These are phyloP conservation scores for Phaetusa simplex DNA, from an alignment of 2,113 vertebrate species.

Conservation along the genomic window DNA sequence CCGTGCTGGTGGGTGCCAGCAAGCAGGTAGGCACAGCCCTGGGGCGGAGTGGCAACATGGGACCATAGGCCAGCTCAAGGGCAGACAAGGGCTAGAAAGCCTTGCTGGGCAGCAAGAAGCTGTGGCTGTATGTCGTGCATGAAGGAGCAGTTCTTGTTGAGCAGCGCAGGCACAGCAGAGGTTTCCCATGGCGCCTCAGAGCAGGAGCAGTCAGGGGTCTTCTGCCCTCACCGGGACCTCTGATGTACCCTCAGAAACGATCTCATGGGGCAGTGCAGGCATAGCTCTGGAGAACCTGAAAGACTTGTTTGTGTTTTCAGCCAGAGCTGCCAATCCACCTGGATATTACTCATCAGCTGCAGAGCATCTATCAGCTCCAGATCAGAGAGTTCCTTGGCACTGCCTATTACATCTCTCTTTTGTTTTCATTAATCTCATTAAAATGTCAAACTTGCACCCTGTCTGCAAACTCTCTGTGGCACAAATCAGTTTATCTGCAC, in stretches of 20 bases:
- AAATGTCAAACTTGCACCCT: neutral
- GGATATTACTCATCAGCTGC: neutral
- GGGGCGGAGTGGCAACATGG: neutral
- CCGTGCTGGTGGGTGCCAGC: accelerated
- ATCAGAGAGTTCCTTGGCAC: neutral
- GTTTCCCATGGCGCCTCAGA: neutral
- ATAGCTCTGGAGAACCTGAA: neutral
- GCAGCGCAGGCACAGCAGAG: accelerated
- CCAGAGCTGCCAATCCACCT: neutral
- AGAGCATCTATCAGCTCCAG: neutral
- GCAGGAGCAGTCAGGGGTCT: accelerated
- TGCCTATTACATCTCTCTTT: neutral
- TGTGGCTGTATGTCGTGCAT: accelerated
- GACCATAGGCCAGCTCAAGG: neutral
- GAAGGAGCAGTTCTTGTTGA: neutral
- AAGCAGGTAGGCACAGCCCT: neutral
- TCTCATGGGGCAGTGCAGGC: neutral
- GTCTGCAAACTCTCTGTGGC: neutral
- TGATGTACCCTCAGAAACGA: neutral
- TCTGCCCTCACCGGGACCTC: neutral
- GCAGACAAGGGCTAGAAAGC: neutral
- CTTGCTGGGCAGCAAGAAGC: neutral
- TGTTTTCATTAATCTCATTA: neutral
- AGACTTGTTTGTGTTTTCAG: neutral
- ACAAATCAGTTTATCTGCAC: neutral